A percentile compares a stretch with the other conserved stretches of the same genome.
These are phyloP conservation scores for Grus americana DNA, from an alignment of 2,113 vertebrate genomes.

Conservation along the genomic window DNA sequence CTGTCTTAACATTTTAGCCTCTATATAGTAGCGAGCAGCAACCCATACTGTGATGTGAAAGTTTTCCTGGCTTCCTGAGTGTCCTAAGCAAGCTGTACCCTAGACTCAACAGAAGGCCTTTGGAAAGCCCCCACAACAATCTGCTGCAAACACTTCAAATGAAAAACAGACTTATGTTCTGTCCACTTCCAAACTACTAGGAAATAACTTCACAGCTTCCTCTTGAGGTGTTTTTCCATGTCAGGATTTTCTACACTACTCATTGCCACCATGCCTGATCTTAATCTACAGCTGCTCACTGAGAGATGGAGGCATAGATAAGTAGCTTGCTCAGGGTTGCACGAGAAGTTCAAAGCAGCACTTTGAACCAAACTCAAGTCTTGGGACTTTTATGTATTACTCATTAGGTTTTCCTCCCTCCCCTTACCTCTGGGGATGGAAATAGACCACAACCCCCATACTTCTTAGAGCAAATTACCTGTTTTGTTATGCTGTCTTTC, in stretches of 20 bases:
- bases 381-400: not conserved
- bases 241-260: not conserved
- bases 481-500: conserved; percentile 34
- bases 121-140: not conserved
- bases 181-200: not conserved
- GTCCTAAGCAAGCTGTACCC: not conserved
- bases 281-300: not conserved
- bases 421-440: not conserved
- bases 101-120: not conserved
- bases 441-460: not conserved
- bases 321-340: not conserved
- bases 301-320: not conserved
- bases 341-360: not conserved
- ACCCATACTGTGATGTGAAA: not conserved
- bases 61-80: not conserved
- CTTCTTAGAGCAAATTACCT: conserved; percentile 27
- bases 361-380: conserved; percentile 1
- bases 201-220: conserved; percentile 26
- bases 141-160: not conserved
- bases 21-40: not conserved
- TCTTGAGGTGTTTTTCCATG: conserved; percentile 3
- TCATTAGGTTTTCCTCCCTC: not conserved
- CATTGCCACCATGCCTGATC: not conserved
- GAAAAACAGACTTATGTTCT: not conserved
- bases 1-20: not conserved